Base-by-base conservation (phyloP, 2,113 vertebrate species). In the Toxostoma redivivum region DNA sequence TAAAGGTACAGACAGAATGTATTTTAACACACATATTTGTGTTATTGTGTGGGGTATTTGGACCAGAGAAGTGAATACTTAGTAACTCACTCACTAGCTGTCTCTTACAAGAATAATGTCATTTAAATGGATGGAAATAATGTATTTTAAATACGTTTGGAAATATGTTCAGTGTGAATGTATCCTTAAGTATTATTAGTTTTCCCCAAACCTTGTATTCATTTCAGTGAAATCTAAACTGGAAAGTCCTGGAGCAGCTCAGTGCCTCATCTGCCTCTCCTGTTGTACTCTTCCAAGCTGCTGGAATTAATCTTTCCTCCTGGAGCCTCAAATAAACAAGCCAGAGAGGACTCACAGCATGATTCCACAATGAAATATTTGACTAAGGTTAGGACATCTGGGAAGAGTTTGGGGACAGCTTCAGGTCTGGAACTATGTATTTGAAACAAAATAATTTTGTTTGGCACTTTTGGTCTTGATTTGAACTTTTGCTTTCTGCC, bases 381-480 rank as follows among this genome's bases (percentile, higher is more conserved):
- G 33, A 87, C 42, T 80, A 56, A 72, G 11, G 25, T 81, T 76
- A 80, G 81, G 92, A 90, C 94, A 97, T 92, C 91, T 97, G 96
- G 92, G 91, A 95, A 94, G 50, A 92, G 77, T 95, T 80, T 94
- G 72, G 78, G 91, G 92, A 97, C 90, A 92, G 62, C 72, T 91
- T 95, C 90, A 94, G 86, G 86, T 95, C 89, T 93, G 94, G 78
- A 94, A 82, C 33, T 71, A 40, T 78, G 48, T 71, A n/a, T 81
- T 40, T 74, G 77, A 87, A 70, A 76, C 18, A 71, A 53, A 86
- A 92, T 94, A 82, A 88, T 91, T 89, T 90, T 94, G 30, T 89
- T 94, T 94, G 85, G 82, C 77, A 81, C 62, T 82, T 95, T 96
- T 81, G 56, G 66, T 96, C 90, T 88, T 40, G 56, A 91, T 87